Evolutionary conservation across 2,113 vertebrate species (phyloP).

Genomic region (Typhlomys cinereus): DNA sequence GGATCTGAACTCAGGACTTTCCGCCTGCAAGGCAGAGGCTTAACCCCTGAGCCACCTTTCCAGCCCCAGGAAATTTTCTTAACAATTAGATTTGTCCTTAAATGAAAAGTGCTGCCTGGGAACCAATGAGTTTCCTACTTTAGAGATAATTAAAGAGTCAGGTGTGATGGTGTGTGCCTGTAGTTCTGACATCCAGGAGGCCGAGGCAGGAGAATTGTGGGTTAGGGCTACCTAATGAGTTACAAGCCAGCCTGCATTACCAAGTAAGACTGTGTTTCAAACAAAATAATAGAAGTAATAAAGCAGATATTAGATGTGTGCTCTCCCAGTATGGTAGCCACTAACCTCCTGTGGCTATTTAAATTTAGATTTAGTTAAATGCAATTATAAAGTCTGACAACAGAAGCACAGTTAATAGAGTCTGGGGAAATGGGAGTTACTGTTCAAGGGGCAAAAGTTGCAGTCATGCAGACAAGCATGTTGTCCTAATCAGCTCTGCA

Average conservation of each 20-base stretch:
- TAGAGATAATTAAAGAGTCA: background rate
- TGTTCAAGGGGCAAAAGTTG: background rate
- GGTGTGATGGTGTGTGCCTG: background rate
- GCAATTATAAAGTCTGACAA: background rate
- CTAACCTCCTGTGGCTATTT: background rate
- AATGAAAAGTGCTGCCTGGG: background rate
- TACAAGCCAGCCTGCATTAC: background rate
- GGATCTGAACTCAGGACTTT: too few species aligned
- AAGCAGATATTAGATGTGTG: background rate
- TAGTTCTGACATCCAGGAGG: background rate
- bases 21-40: too few species aligned
- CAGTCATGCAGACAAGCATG: background rate
- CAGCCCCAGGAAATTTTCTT: background rate
- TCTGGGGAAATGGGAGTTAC: background rate
- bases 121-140: background rate
- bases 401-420: background rate
- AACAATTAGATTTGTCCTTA: background rate
- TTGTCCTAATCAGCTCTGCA: background rate
- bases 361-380: background rate
- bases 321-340: background rate
- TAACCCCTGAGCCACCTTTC: background rate
- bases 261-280: background rate
- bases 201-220: background rate
- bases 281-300: background rate
- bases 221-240: background rate